These are phyloP conservation scores for Clunio marinus DNA, from an alignment of 2,888 invertebrate species.

Conservation along the genomic window DNA sequence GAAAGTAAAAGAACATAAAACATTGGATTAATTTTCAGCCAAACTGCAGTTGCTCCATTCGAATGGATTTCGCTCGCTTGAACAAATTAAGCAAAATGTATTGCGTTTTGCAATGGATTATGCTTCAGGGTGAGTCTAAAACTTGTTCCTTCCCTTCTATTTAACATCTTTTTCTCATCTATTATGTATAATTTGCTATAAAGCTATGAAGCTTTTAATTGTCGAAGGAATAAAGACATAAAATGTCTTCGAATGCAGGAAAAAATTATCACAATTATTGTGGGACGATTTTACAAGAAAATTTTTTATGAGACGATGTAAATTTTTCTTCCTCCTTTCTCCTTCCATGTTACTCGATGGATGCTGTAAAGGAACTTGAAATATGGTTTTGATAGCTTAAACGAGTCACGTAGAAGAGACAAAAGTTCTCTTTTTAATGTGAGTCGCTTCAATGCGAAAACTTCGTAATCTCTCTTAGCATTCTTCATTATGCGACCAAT, in stretches of 20 bases:
- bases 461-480: slow-evolving; percentile 11
- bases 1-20: not conserved
- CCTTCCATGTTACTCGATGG: no score
- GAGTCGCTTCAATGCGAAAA: not conserved
- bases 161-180: no score
- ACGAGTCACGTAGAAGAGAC: not conserved
- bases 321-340: not conserved
- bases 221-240: not conserved
- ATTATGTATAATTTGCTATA: slow-evolving; percentile 8
- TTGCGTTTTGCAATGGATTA: not conserved
- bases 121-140: no score
- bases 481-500: not conserved
- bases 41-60: not conserved
- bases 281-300: no score
- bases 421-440: not conserved
- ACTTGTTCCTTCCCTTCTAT: no score
- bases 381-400: slow-evolving; percentile 1
- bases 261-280: not conserved
- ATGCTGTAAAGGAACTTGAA: not conserved
- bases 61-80: not conserved
- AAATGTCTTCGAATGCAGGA: not conserved
- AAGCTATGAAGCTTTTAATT: slow-evolving; percentile 4
- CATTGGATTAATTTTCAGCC: slow-evolving; percentile 6
- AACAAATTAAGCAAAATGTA: not conserved
- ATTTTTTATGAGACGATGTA: not conserved